Base-by-base conservation (phyloP, 2,797 vertebrate species). In the Scyliorhinus canicula region DNA sequence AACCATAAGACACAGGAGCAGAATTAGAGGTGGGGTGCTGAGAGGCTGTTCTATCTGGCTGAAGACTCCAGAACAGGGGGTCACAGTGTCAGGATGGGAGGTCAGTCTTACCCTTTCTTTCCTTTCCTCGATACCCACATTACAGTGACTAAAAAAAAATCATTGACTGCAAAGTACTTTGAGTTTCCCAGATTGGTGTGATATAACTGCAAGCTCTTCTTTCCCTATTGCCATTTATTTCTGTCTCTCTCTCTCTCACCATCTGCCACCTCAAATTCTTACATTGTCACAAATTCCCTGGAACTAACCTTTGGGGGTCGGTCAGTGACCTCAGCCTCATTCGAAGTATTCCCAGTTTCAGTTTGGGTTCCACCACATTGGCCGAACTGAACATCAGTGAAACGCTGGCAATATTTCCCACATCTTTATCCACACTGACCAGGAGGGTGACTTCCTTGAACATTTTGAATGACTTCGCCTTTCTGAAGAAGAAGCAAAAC, bases 251-350 rank as follows among this genome's bases (percentile, higher is more conserved):
- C 14, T 79, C 77, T 82, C 77, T 24, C 79, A 3, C 40, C 3
- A 74, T 3, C 31, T 74, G 71, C 19, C 40, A 47, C n/a, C 16
- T 47, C 77, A 28, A 74, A 2, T 91, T 95, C n/a, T 40, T 7
- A 95, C 69, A 1, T 91, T 95, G 44, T 4, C 44, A 91, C 93
- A 93, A 0, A 91, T 77, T 79, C 35, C 57, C 24, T 63, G 1
- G 63, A 35, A 69, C 96, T 96, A 96, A 98, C 98, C 97, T 97
- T 95, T 97, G 95, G 91, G 97, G 96, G 57, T 97, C 71, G 69
- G 96, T 97, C 63, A 97, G 95, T 24, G 97, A 97, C 95, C 96
- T 97, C 95, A 98, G 95, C 93, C 95, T 96, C 95, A 98, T 96
- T 95, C 96, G 95, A 1, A 96, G 96, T 94, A 98, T 95, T 57